These are phyloP conservation scores for Chloroceryle aenea DNA, from an alignment of 2,113 vertebrate genomes.

Conservation along the genomic window DNA sequence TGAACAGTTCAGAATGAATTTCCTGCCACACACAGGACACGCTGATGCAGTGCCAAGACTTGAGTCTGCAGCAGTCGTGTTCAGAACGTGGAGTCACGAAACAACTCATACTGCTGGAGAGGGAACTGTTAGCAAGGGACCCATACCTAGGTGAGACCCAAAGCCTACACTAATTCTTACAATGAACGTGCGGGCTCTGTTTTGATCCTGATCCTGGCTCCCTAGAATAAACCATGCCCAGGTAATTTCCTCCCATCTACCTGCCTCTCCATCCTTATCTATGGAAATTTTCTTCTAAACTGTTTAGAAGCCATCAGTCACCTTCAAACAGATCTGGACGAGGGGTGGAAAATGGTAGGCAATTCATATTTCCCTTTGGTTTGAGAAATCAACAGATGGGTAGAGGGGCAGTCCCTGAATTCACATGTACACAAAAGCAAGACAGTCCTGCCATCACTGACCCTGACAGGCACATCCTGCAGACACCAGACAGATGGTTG, in stretches of 20 bases:
- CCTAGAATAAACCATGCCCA: neutral
- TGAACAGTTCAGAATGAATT: fast-evolving
- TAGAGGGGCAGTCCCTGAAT: neutral
- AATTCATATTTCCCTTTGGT: neutral
- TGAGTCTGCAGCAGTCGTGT: fast-evolving
- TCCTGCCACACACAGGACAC: fast-evolving
- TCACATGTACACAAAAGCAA: neutral
- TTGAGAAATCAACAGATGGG: neutral
- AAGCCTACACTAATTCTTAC: neutral
- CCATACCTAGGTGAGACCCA: neutral
- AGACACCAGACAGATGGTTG: neutral
- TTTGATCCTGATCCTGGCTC: neutral
- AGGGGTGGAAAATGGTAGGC: neutral
- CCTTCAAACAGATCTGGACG: neutral
- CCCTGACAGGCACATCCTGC: neutral
- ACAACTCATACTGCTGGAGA: neutral
- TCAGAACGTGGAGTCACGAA: neutral
- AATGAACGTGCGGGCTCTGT: neutral
- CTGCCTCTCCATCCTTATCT: neutral
- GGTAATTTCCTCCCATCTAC: neutral
- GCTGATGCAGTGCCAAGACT: neutral
- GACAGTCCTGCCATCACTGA: neutral
- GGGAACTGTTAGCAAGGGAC: neutral
- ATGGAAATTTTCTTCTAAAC: neutral
- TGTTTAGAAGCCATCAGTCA: neutral